Percentiles rank a stretch among this genome's conserved stretches.
phyloP scores from a whole-genome alignment of 2,888 invertebrate species.

The Parthenolecanium corni region DNA sequence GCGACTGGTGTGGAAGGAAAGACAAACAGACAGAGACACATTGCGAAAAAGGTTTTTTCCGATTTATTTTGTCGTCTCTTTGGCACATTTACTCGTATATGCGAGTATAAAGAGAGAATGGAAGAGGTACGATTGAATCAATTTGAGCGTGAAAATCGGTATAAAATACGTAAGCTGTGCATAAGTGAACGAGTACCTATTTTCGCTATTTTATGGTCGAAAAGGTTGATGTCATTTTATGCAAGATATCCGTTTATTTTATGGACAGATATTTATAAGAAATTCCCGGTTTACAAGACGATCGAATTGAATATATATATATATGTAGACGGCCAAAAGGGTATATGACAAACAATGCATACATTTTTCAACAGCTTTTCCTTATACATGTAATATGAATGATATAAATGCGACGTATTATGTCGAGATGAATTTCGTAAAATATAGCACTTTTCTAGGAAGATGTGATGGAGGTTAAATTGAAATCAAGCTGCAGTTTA shows the following conservation, averaged over 20 bases:
- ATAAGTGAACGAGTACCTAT: not conserved
- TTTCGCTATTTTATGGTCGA: not conserved
- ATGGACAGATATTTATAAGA: not conserved
- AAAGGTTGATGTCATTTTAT: not conserved
- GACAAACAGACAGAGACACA: not conserved
- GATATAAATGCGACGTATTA: no score
- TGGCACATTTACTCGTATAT: no score
- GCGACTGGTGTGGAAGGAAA: not conserved
- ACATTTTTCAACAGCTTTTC: no score
- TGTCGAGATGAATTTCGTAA: no score
- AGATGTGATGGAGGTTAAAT: no score
- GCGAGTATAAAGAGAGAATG: no score
- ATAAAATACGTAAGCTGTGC: not conserved
- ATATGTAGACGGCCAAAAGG: not conserved
- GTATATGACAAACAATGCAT: no score
- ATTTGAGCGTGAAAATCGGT: not conserved
- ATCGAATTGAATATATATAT: not conserved
- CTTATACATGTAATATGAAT: no score
- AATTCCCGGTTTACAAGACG: not conserved
- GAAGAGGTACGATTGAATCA: not conserved
- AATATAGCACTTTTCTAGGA: no score
- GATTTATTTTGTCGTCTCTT: no score
- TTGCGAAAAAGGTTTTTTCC: no score
- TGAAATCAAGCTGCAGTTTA: no score
- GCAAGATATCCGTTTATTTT: slow-evolving; percentile 1